Conservation (phyloP, 2,888 invertebrate genomes). For the Limnephilus lunatus region DNA sequence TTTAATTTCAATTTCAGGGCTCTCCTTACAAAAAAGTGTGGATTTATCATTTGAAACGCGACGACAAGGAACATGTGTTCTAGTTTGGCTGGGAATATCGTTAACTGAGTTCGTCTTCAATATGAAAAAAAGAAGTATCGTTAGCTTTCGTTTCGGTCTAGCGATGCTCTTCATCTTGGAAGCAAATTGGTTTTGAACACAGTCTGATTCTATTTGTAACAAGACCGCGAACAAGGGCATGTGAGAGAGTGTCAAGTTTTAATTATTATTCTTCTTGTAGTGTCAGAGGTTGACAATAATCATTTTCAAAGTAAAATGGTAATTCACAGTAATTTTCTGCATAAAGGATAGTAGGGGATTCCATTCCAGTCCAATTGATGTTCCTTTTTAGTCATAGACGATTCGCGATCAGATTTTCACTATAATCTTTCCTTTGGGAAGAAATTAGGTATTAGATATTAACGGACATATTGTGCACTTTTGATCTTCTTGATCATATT, state of each 20-base stretch:
- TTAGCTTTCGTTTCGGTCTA: slow-evolving; percentile 48
- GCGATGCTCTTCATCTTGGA: slow-evolving; percentile 5
- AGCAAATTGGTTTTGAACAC: slow-evolving; percentile 26
- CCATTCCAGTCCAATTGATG: background rate
- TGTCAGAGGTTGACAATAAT: background rate
- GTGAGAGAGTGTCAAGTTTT: background rate
- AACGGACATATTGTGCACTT: too few relatives aligned
- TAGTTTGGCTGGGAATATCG: slow-evolving; percentile 46
- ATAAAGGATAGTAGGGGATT: background rate
- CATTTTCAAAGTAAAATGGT: background rate
- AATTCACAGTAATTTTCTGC: background rate
- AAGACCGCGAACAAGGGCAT: background rate
- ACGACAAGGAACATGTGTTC: slow-evolving; percentile 49
- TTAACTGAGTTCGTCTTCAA: slow-evolving; percentile 33
- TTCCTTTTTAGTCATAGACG: background rate
- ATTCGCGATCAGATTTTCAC: background rate
- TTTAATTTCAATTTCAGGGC: background rate
- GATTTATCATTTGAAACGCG: slow-evolving; percentile 44
- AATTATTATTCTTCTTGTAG: background rate
- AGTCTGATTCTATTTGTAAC: background rate
- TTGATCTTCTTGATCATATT: too few relatives aligned
- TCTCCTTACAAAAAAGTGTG: slow-evolving; percentile 31
- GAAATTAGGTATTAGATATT: background rate
- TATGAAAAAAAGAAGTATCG: slow-evolving; percentile 12
- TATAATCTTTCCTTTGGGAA: background rate